Percentiles rank a stretch among this genome's conserved stretches.
Evolutionary conservation across 2,797 vertebrate species (phyloP).

Genomic region (Novumbra hubbsi): DNA sequence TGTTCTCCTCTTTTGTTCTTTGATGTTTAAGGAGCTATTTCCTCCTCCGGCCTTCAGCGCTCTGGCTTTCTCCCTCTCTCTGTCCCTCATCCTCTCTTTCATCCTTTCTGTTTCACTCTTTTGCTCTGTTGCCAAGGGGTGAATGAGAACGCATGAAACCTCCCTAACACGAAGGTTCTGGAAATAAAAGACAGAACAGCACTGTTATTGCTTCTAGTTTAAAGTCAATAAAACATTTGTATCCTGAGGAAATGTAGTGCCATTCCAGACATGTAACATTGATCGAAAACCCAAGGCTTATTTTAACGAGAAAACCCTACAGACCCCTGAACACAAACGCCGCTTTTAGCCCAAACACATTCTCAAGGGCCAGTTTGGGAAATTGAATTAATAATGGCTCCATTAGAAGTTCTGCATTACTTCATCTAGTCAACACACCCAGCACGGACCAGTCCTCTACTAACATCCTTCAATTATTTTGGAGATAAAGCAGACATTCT

Average conservation of each 20-base stretch:
- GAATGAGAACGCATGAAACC: neutral
- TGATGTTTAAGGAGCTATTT: neutral
- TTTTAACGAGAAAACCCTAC: no score
- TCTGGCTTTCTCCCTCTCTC: neutral
- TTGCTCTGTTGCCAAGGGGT: neutral
- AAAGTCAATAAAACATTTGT: neutral
- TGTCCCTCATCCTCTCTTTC: slow-evolving; percentile 35
- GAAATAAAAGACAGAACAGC: neutral
- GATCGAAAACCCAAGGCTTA: neutral
- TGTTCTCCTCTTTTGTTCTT: neutral
- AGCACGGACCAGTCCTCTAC: no score
- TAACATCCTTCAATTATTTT: no score
- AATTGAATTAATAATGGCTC: no score
- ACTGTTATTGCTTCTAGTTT: neutral
- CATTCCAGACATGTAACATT: no score
- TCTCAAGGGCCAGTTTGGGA: no score
- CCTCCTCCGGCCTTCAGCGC: neutral
- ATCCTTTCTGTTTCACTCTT: slow-evolving; percentile 32
- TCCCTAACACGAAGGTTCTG: neutral
- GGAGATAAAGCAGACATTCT: no score
- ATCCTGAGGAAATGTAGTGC: no score
- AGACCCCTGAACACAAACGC: no score
- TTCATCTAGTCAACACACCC: no score
- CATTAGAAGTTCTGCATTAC: no score
- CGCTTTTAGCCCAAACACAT: no score